Base-by-base conservation (phyloP, 2,113 vertebrate genomes). In the Brachypteracias leptosomus region DNA sequence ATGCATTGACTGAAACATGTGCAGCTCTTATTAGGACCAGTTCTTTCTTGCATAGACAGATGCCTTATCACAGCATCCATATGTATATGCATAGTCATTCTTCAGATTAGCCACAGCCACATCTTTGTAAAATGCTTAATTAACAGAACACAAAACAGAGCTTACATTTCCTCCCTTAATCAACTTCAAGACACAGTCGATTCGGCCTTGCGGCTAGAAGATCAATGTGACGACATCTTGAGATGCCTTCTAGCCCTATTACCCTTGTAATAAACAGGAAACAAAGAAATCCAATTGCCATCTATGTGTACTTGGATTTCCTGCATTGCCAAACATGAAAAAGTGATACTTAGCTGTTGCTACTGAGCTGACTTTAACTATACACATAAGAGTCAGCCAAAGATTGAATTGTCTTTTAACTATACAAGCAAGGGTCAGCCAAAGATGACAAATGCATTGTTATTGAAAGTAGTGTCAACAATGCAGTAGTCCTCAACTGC, bases 21-120 rank as follows among this genome's bases (percentile, higher is more conserved):
- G 74, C 80, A 65, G 70, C 38, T 78, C 77, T n/a, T 89, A 29
- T 87, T 93, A 86, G 76, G n/a, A 74, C 90, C 17, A 59, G 61
- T 78, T 71, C 65, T 75, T 92, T 88, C 75, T 84, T 84, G 52
- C 68, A 88, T 10, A 78, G 85, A 91, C 79, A 81, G 57, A 96
- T 92, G 90, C 79, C 44, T 93, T 85, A 89, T 90, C 83, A 90
- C 3, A 0, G 72, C 72, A 88, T 86, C 74, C 88, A 88, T 84
- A 92, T 94, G 95, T 95, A 90, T 95, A 95, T 93, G 96, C 93
- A 94, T 65, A 93, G 88, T 90, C 92, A 92, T 94, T 96, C 94
- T 94, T 95, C 93, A 95, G 87, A 94, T 95, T 95, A 96, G 72
- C 92, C 67, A 93, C 72, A 96, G 90, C 47, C 90, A 92, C 83